phyloP scores from a whole-genome alignment of 1,140 invertebrate genomes.

The Diabrotica undecimpunctata region DNA sequence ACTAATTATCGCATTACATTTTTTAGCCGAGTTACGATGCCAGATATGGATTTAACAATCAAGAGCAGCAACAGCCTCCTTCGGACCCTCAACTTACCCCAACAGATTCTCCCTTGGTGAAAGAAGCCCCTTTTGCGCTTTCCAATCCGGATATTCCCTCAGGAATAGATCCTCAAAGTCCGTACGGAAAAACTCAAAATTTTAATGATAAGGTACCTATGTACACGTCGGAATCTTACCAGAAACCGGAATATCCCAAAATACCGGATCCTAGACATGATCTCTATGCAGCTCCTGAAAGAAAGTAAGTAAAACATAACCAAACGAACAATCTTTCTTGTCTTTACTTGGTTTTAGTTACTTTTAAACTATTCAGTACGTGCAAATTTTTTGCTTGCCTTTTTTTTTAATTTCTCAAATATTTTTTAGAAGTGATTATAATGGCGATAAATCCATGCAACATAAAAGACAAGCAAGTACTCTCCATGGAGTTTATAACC shows the following conservation, averaged over 20 bases:
- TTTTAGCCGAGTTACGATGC: constrained; percentile 46
- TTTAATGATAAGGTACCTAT: constrained; percentile 29
- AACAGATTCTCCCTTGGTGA: constrained; percentile 31
- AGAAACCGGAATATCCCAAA: constrained; percentile 25
- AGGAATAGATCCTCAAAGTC: constrained; percentile 23
- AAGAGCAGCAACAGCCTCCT: constrained; percentile 30
- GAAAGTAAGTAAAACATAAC: constrained; percentile 23
- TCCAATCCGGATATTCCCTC: constrained; percentile 38
- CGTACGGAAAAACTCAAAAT: constrained; percentile 28
- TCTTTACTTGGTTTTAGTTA: no score
- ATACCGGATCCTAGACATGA: constrained; percentile 23
- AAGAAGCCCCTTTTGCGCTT: constrained; percentile 33
- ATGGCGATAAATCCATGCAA: constrained; percentile 26
- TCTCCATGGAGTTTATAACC: constrained; percentile 37
- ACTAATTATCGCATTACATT: neutral
- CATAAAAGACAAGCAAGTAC: constrained; percentile 44
- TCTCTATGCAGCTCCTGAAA: constrained; percentile 18
- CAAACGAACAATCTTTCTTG: neutral
- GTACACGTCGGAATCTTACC: constrained; percentile 30
- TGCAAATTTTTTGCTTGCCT: no score
- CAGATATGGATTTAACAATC: constrained; percentile 42
- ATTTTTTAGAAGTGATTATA: constrained; percentile 30
- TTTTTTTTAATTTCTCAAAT: neutral
- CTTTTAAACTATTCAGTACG: no score
- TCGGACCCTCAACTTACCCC: constrained; percentile 17